Evolutionary conservation across 2,888 invertebrate genomes (phyloP).

Genomic region (Polia nebulosa): DNA sequence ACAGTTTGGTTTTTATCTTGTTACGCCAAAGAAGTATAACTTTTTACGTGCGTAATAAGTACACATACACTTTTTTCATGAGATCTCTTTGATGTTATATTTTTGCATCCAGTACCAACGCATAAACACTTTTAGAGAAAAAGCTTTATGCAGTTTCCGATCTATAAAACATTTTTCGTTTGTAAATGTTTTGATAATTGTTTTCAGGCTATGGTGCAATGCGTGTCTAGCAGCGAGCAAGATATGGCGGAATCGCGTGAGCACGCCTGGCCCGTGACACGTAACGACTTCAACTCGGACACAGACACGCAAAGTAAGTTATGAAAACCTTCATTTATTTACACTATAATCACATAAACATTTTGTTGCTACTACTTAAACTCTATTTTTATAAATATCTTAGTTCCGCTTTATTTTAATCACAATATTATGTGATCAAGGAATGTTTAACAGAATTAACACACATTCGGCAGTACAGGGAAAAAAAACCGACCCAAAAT

Average conservation of each 20-base stretch:
- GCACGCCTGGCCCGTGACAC: constrained; percentile 79
- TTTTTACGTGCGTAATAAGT: too few species aligned
- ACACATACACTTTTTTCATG: too few species aligned
- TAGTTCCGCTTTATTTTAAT: background rate
- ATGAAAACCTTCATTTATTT: constrained; percentile 19
- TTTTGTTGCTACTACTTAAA: background rate
- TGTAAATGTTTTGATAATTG: constrained; percentile 25
- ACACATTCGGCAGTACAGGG: too few species aligned
- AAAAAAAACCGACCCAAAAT: background rate
- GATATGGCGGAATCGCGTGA: constrained; percentile 90
- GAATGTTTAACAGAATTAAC: background rate
- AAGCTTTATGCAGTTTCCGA: too few species aligned
- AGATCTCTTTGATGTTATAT: background rate
- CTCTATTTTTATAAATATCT: background rate
- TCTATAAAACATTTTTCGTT: background rate
- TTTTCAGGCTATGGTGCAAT: constrained; percentile 95
- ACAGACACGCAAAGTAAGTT: constrained; percentile 81
- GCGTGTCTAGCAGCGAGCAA: constrained; percentile 96
- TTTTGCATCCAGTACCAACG: background rate
- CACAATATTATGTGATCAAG: too few species aligned
- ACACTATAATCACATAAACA: constrained; percentile 6
- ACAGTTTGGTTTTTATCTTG: too few species aligned
- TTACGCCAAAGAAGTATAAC: too few species aligned
- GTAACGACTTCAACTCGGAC: constrained; percentile 79
- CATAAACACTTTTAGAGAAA: background rate